Evolutionary conservation across 2,113 vertebrate species (phyloP), one percentile per base, ranked within the genome.

Genomic region (Phalacrocorax pelagicus): DNA sequence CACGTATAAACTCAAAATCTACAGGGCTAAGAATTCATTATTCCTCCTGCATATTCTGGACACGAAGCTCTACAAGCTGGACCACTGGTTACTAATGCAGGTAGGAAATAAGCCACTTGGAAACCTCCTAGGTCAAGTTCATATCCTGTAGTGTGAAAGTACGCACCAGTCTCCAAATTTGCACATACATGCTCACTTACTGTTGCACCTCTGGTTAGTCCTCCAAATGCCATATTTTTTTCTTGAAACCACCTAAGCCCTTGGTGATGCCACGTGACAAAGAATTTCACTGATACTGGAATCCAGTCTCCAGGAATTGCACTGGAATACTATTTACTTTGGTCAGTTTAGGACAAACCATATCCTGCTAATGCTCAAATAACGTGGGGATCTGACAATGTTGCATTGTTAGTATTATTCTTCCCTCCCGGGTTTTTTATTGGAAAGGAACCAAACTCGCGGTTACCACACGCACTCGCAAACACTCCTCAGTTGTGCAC

Each of bases 171-270:
- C 61, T 66, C 47, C n/a, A 54, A 49, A n/a, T 29, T 13, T 40
- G 14, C 4, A 3, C 0, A 5, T 12, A 16, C 9, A 1, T 7
- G 1, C 16, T 6, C 18, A 6, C 36, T 49, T 36, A 30, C 22
- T 44, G 11, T 23, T 34, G 5, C 24, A 16, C n/a, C 55, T 38
- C 42, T 51, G 16, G 24, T 11, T 24, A 4, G 22, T 54, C 51
- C 47, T 38, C 46, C 51, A 57, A 49, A 72, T 29, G 13, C 23
- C 74, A 32, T n/a, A 1, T 69, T 80, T 67, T 67, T 18, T 6
- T 34, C 38, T 57, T 47, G 13, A 59, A 86, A n/a, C 36, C 20
- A 12, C 6, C 38, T 1, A 3, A 67, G 29, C 19, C 58, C 14
- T 55, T 40, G 42, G 7, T 17, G 38, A 42, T 51, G 36, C 5